phyloP scores from a whole-genome alignment of 2,888 invertebrate genomes.

The Linnaemya vulpina region DNA sequence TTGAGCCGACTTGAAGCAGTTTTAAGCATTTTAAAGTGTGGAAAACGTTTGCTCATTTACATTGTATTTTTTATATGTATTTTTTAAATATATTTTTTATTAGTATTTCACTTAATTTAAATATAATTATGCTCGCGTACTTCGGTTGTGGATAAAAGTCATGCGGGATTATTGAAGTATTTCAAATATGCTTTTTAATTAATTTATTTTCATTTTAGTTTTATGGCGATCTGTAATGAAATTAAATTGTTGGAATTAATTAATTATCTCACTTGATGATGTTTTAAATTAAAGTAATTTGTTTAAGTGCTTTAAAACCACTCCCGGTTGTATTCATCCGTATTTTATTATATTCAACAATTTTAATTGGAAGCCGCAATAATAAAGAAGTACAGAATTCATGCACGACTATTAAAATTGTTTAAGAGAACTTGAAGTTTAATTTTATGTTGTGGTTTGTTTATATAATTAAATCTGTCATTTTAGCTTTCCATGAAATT shows the following conservation, averaged over 20 bases:
- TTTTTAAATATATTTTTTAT: background rate
- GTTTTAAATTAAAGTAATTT: background rate
- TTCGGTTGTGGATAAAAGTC: background rate
- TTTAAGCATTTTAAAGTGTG: constrained; percentile 65
- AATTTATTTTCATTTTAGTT: background rate
- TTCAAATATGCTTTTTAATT: background rate
- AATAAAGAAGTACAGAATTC: background rate
- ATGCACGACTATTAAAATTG: background rate
- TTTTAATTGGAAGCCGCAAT: constrained; percentile 4
- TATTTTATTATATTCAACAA: background rate
- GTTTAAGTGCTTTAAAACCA: background rate
- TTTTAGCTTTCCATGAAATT: background rate
- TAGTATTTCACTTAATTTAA: background rate
- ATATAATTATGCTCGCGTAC: background rate
- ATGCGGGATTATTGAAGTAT: background rate
- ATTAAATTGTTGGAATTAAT: constrained; percentile 13
- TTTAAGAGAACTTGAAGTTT: background rate
- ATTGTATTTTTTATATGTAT: background rate
- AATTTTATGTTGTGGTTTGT: constrained; percentile 3
- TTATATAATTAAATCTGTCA: constrained; percentile 9
- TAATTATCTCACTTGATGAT: constrained; percentile 6
- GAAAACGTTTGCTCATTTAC: constrained; percentile 7
- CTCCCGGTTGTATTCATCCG: background rate
- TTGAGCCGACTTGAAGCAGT: constrained; percentile 67
- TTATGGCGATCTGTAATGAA: background rate